phyloP scores from a whole-genome alignment of 2,113 vertebrate species.

The Deroptyus accipitrinus region DNA sequence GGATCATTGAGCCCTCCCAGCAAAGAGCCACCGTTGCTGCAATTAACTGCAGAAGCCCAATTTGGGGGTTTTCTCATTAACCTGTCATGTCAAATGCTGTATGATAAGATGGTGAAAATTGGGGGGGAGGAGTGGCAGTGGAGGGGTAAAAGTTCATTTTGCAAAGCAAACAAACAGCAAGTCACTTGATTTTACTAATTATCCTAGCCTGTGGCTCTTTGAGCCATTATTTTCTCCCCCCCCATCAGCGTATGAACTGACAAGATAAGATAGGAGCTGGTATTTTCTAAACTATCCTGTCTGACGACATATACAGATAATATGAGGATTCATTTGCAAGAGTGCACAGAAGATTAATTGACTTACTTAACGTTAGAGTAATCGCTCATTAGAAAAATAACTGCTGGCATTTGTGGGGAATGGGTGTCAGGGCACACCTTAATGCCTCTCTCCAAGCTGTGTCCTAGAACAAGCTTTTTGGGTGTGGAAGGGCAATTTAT shows the following conservation, averaged over 20 bases:
- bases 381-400: conserved; percentile 13
- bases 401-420: background rate
- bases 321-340: conserved; percentile 11
- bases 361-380: background rate
- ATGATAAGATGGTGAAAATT: conserved; percentile 37
- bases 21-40: conserved; percentile 64
- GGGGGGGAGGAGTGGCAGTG: background rate
- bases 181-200: conserved; percentile 72
- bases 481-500: background rate
- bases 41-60: conserved; percentile 75
- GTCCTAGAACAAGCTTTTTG: background rate
- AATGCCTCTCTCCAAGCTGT: accelerated
- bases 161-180: conserved; percentile 62
- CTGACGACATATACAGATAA: conserved; percentile 11
- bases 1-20: conserved; percentile 69
- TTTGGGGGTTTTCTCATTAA: conserved; percentile 68
- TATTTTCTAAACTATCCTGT: conserved; percentile 54
- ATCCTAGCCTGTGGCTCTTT: conserved; percentile 45
- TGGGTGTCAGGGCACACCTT: background rate
- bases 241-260: conserved; percentile 51
- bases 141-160: conserved; percentile 67
- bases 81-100: conserved; percentile 67
- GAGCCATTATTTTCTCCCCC: conserved; percentile 11
- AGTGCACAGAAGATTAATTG: background rate
- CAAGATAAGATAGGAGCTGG: conserved; percentile 70